Evolutionary conservation across 2,113 vertebrate genomes (phyloP), one percentile per base, ranked within the genome.

Genomic region (Sceloporus undulatus): DNA sequence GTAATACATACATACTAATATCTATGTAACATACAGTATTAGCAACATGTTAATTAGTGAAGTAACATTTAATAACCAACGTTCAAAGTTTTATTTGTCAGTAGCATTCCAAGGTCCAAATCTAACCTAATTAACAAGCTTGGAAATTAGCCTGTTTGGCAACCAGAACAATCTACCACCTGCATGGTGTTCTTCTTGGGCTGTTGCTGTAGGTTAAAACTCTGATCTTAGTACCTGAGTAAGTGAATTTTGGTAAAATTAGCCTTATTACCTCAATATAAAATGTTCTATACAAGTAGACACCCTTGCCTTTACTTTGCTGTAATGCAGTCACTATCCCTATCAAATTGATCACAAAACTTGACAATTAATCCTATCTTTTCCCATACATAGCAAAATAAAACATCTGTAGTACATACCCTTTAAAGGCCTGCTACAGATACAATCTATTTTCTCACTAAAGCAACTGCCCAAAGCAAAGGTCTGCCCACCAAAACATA

Each of bases 211-310:
- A 77, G 75, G 91, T 88, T 3, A 14, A 80, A 85, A n/a, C 93
- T 85, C 90, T 89, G 88, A 92, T 87, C 90, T 90, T 79, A 92
- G 88, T 79, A 73, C 79, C 3, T 0, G 5, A 59, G 52, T 66
- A 84, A 48, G 79, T 79, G 89, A 88, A 74, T 62, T 68, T 68
- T 62, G 85, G 65, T 89, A 90, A 91, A 93, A 90, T 85, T 77
- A 92, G 89, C 56, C 88, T 92, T 93, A 89, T 94, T 90, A 91
- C 87, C 93, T 82, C 84, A 87, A 77, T 84, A 89, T 27, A 90
- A 94, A 42, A 93, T 90, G 85, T 87, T 85, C 88, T 86, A 74
- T 18, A 86, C 76, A 83, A 93, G 89, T 4, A 0, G 10, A 88
- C 56, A 82, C 48, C 94, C 88, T 92, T 86, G 91, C 89, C 87